Percentiles rank a stretch among this genome's conserved stretches.
Evolutionary conservation across 2,888 invertebrate species (phyloP).

Genomic region (Pycnomerus fuliginosus): DNA sequence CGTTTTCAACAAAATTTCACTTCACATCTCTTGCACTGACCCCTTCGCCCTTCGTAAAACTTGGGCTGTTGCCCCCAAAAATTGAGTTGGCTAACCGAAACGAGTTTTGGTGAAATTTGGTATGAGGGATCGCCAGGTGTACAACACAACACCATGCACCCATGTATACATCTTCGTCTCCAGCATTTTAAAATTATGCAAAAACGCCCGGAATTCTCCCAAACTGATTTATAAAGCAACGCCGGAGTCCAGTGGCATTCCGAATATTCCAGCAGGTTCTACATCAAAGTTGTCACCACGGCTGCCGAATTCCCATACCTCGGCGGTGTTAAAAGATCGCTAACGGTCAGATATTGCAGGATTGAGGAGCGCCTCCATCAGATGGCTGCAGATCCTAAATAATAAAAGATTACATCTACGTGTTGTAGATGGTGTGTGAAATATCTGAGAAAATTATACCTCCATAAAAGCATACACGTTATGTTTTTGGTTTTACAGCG

Average conservation of each 20-base stretch:
- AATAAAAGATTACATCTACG: conserved; percentile 21
- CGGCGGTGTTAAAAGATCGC: background rate
- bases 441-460: background rate
- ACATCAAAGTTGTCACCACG: conserved; percentile 25
- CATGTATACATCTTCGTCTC: too few relatives aligned
- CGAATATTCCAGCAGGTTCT: conserved; percentile 31
- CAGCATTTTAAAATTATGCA: too few relatives aligned
- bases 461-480: background rate
- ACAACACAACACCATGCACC: too few relatives aligned
- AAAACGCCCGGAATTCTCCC: too few relatives aligned
- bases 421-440: conserved; percentile 20
- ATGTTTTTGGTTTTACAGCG: background rate
- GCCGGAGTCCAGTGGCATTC: conserved; percentile 39
- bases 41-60: too few relatives aligned
- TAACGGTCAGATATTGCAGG: background rate
- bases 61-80: too few relatives aligned
- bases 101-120: too few relatives aligned
- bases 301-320: conserved; percentile 24
- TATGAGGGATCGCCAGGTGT: too few relatives aligned
- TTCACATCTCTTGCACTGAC: too few relatives aligned
- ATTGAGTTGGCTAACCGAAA: too few relatives aligned
- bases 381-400: conserved; percentile 11
- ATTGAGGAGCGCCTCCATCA: background rate
- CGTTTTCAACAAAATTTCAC: too few relatives aligned
- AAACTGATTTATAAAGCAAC: background rate